Percentiles rank a stretch among this genome's conserved stretches.
Conservation (phyloP, 2,888 invertebrate genomes). For the Ypsolopha sequella region DNA sequence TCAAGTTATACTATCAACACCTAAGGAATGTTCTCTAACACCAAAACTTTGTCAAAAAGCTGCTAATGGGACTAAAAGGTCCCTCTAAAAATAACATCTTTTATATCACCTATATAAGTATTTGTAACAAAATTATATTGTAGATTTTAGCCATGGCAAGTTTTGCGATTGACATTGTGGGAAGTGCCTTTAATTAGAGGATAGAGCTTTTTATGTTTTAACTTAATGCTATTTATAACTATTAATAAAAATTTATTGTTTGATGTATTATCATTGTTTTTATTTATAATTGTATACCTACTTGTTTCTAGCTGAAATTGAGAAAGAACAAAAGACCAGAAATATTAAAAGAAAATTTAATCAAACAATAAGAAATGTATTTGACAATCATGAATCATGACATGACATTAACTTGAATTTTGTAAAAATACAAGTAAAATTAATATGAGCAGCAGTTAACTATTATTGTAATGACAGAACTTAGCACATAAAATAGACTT, state of each 20-base stretch:
- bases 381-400: constrained; percentile 40
- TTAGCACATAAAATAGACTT: constrained; percentile 32
- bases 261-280: constrained; percentile 34
- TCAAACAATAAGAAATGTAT: constrained; percentile 51
- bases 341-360: constrained; percentile 6
- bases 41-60: too few species aligned
- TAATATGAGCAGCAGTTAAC: constrained; percentile 46
- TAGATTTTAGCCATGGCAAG: constrained; percentile 42
- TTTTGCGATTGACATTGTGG: constrained; percentile 59
- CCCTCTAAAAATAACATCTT: too few species aligned
- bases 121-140: too few species aligned
- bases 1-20: too few species aligned
- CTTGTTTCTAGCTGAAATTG: constrained; percentile 8
- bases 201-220: constrained; percentile 68
- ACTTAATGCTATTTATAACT: constrained; percentile 68
- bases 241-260: constrained; percentile 68
- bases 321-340: constrained; percentile 4
- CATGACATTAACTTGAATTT: constrained; percentile 28
- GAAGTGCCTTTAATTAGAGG: constrained; percentile 69
- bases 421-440: constrained; percentile 32
- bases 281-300: neutral
- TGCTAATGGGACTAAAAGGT: too few species aligned
- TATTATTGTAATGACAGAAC: constrained; percentile 42
- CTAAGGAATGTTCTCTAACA: too few species aligned
- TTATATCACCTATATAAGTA: too few species aligned